Evolutionary conservation across 2,113 vertebrate species (phyloP).

Genomic region (Lathamus discolor): DNA sequence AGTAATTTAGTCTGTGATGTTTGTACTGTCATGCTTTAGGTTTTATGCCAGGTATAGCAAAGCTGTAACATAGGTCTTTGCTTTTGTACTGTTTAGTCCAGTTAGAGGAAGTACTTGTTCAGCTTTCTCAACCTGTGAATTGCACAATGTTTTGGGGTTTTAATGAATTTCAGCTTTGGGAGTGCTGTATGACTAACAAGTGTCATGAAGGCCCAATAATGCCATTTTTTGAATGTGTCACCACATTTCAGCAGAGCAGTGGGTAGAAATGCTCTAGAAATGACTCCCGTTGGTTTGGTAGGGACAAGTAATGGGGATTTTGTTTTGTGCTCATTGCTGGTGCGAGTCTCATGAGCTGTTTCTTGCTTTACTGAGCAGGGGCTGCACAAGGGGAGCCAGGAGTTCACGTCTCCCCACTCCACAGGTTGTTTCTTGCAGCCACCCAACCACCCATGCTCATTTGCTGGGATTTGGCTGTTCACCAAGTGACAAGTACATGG

Average conservation of each 20-base stretch:
- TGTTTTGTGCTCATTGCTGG: fast-evolving
- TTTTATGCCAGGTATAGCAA: background rate
- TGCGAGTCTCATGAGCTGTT: background rate
- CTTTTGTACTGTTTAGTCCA: background rate
- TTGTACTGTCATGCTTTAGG: background rate
- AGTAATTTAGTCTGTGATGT: background rate
- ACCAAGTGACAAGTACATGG: background rate
- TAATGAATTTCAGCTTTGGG: background rate
- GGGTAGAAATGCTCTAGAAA: background rate
- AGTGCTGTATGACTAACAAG: background rate
- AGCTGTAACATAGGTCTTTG: background rate
- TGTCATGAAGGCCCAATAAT: background rate
- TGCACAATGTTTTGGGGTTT: no score
- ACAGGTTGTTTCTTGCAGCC: background rate
- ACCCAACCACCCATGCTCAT: background rate
- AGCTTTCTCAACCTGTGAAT: background rate
- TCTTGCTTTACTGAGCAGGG: background rate
- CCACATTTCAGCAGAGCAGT: background rate
- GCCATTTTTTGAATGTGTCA: background rate
- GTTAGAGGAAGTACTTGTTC: background rate
- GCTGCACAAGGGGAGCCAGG: background rate
- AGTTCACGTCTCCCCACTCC: background rate
- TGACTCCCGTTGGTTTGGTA: background rate
- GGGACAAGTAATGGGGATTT: background rate
- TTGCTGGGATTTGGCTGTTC: background rate